Conservation (phyloP, 2,113 vertebrate genomes). For the Gymnorhina tibicen region DNA sequence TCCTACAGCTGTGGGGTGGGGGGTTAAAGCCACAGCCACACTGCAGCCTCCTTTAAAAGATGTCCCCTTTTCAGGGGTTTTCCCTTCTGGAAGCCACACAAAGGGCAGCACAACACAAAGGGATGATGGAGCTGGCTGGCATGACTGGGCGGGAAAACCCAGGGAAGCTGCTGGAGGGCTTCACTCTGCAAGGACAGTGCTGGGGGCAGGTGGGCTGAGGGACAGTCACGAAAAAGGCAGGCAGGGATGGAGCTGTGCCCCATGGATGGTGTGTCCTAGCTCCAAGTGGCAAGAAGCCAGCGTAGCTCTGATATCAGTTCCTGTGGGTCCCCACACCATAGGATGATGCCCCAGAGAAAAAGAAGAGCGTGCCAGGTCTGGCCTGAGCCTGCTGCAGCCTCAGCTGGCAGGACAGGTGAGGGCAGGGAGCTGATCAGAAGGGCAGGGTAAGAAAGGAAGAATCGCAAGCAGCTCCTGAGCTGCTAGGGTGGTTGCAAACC, state of each 20-base stretch:
- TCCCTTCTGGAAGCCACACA: slow-evolving; percentile 53
- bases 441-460: neutral
- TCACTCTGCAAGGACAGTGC: neutral
- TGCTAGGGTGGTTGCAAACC: neutral
- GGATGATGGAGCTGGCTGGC: slow-evolving; percentile 8
- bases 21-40: neutral
- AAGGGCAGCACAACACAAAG: slow-evolving; percentile 40
- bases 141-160: neutral
- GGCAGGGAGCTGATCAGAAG: neutral
- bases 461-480: neutral
- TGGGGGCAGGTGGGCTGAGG: neutral
- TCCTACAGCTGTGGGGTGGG: neutral
- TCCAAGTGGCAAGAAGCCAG: neutral
- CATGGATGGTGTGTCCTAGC: accelerated
- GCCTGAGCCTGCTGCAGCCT: neutral
- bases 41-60: slow-evolving; percentile 23
- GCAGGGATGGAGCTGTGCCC: neutral
- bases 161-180: slow-evolving; percentile 46
- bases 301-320: neutral
- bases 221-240: neutral
- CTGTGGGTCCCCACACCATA: neutral
- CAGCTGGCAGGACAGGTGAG: neutral
- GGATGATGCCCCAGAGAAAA: neutral
- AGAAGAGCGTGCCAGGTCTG: accelerated
- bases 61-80: slow-evolving; percentile 13